Percentiles rank a stretch among this genome's conserved stretches.
Conservation (phyloP, 35 echinoderm and acorn worm genomes). For the Anneissia japonica region DNA sequence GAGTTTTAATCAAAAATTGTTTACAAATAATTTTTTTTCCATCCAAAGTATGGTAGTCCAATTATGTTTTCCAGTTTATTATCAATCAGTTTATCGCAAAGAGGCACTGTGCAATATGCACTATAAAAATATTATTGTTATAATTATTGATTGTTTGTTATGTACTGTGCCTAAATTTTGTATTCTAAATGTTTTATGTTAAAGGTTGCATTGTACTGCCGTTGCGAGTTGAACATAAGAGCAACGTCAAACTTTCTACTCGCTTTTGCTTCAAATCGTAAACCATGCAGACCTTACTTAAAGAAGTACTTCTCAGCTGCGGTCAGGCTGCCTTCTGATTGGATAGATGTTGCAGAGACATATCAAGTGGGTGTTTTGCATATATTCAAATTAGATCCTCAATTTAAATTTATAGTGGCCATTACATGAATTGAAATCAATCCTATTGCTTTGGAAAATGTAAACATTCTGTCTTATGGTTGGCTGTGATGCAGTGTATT, state of each 20-base stretch:
- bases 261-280: slow-evolving; percentile 56
- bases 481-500: neutral
- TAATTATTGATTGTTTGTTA: too few species aligned
- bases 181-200: neutral
- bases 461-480: neutral
- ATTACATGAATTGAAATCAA: too few species aligned
- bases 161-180: too few species aligned
- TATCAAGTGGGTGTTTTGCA: slow-evolving; percentile 52
- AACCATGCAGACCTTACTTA: slow-evolving; percentile 68
- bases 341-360: slow-evolving; percentile 84
- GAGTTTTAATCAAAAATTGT: too few species aligned
- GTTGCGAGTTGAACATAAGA: slow-evolving; percentile 84
- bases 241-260: slow-evolving; percentile 84
- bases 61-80: too few species aligned
- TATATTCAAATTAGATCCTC: too few species aligned
- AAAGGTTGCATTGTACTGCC: slow-evolving; percentile 82
- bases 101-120: too few species aligned
- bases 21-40: too few species aligned
- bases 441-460: neutral
- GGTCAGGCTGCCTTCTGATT: slow-evolving; percentile 77
- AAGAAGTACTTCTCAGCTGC: slow-evolving; percentile 79
- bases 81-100: too few species aligned
- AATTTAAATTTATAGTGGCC: too few species aligned
- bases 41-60: too few species aligned
- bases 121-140: too few species aligned